Evolutionary conservation across 2,113 vertebrate genomes (phyloP).

Genomic region (sheep (Ovis aries)): DNA sequence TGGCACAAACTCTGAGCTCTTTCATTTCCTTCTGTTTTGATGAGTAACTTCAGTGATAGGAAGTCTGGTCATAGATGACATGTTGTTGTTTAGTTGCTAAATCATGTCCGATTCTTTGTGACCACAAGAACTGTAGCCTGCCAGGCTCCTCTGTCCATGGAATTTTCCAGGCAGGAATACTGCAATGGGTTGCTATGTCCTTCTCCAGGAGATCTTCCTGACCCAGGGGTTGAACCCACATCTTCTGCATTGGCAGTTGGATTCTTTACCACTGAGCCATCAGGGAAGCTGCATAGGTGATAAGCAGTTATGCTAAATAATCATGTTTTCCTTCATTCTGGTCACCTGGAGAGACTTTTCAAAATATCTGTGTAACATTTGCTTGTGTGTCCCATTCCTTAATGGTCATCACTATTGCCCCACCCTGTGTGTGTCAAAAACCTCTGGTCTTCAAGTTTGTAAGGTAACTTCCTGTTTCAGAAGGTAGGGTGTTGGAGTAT

Average conservation of each 20-base stretch:
- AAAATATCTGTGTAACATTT: neutral
- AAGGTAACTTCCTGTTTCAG: neutral
- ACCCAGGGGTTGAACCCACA: neutral
- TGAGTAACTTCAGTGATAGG: neutral
- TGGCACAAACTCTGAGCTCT: neutral
- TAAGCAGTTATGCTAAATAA: neutral
- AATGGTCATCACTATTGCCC: neutral
- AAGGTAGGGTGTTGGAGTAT: neutral
- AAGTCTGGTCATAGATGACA: neutral
- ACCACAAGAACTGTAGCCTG: neutral
- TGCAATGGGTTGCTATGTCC: neutral
- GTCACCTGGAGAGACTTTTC: slow-evolving; percentile 11
- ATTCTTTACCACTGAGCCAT: neutral
- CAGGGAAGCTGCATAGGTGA: neutral
- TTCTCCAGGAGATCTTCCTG: neutral
- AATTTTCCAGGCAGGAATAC: neutral
- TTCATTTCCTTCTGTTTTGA: neutral
- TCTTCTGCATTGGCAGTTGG: neutral
- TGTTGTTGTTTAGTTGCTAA: neutral
- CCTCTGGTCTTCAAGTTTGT: neutral
- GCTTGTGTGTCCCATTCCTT: neutral
- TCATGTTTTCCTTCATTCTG: neutral
- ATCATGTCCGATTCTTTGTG: neutral
- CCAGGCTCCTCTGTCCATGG: neutral
- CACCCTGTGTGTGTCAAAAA: neutral